A percentile compares a stretch with the other conserved stretches of the same genome.
These are phyloP conservation scores for Andinoacara biseriatus DNA, from an alignment of 2,113 vertebrate genomes.

Conservation along the genomic window DNA sequence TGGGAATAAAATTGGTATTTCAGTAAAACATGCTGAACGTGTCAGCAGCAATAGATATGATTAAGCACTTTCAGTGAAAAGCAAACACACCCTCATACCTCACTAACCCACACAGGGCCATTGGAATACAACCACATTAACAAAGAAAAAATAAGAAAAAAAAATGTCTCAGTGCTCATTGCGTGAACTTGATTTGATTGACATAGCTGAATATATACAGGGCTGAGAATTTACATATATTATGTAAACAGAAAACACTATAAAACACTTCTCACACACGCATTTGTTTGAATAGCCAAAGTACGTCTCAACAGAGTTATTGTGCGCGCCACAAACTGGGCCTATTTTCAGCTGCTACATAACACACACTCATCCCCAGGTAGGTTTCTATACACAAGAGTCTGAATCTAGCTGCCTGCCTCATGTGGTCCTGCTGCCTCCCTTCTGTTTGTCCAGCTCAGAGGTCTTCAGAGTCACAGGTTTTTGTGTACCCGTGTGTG, in stretches of 20 bases:
- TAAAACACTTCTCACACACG: background rate
- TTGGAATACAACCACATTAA: background rate
- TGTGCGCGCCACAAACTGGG: constrained; percentile 19
- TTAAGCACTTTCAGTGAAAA: constrained; percentile 33
- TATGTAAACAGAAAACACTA: background rate
- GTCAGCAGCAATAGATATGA: constrained; percentile 42
- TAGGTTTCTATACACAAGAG: constrained; percentile 17
- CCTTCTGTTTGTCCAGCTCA: constrained; percentile 44
- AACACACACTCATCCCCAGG: constrained; percentile 23
- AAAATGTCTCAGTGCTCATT: background rate
- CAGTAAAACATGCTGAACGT: background rate
- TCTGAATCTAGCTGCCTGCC: constrained; percentile 22
- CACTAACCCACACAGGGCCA: constrained; percentile 5
- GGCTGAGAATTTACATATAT: constrained; percentile 15
- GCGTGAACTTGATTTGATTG: background rate
- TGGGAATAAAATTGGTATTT: background rate
- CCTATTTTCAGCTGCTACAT: constrained; percentile 8
- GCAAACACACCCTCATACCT: constrained; percentile 35
- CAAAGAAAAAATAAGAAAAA: background rate
- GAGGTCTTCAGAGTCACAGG: constrained; percentile 8
- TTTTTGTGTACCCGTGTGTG: constrained; percentile 6
- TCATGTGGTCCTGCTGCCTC: constrained; percentile 23
- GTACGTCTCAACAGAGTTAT: constrained; percentile 23
- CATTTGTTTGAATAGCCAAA: background rate
- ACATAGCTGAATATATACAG: background rate